Conservation (phyloP, 2,888 invertebrate species). For the Tipula confusa region DNA sequence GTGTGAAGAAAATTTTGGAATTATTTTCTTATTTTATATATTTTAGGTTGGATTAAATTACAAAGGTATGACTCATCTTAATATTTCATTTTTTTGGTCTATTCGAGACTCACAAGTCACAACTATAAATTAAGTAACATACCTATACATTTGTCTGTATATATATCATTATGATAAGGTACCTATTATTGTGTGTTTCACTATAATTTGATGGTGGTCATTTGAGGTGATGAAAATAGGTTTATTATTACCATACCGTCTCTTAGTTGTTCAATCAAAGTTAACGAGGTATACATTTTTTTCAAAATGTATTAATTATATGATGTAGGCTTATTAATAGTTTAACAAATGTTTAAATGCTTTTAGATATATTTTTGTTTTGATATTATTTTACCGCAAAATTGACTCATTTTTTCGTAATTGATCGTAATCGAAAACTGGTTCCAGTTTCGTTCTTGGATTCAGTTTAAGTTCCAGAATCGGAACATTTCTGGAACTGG, state of each 20-base stretch:
- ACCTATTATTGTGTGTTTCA: neutral
- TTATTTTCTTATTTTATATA: neutral
- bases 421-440: too few relatives aligned
- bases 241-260: neutral
- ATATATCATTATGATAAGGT: neutral
- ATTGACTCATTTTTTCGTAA: too few relatives aligned
- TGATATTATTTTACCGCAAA: too few relatives aligned
- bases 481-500: too few relatives aligned
- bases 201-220: neutral
- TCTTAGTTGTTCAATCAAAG: too few relatives aligned
- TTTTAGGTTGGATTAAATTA: slow-evolving; percentile 14
- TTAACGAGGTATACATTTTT: too few relatives aligned
- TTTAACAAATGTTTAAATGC: too few relatives aligned
- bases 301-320: too few relatives aligned
- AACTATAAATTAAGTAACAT: neutral
- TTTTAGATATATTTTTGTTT: too few relatives aligned
- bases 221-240: neutral
- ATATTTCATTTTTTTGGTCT: neutral
- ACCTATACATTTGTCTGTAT: neutral
- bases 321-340: too few relatives aligned
- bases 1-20: neutral
- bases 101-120: neutral
- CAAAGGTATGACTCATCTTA: neutral
- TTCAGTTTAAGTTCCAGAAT: too few relatives aligned
- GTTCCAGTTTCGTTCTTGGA: too few relatives aligned